Evolutionary conservation across 2,888 invertebrate genomes (phyloP).

Genomic region (Ormyrus rosae): DNA sequence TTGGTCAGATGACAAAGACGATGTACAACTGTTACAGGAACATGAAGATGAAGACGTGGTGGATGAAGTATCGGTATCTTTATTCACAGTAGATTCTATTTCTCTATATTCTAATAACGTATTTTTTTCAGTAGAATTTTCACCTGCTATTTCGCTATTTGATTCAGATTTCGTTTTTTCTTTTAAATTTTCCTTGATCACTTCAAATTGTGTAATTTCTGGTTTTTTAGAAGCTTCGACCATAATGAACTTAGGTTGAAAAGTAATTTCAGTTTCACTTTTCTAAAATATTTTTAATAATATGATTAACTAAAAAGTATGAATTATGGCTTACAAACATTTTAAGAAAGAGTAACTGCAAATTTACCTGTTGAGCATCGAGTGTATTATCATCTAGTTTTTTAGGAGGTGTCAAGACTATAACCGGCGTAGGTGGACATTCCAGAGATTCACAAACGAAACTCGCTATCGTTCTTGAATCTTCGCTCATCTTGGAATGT

Average conservation of each 20-base stretch:
- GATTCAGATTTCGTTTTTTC: background rate
- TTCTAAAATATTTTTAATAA: constrained; percentile 3
- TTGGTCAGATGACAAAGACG: background rate
- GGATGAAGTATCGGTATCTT: constrained; percentile 10
- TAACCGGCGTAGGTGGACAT: constrained; percentile 46
- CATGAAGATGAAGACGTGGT: constrained; percentile 15
- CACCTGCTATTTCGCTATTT: background rate
- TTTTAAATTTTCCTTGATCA: constrained; percentile 48
- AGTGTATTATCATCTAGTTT: background rate
- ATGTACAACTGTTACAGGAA: background rate
- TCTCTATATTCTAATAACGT: background rate
- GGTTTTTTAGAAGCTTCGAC: constrained; percentile 18
- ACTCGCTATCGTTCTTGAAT: constrained; percentile 31
- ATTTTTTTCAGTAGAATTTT: background rate
- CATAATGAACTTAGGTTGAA: background rate
- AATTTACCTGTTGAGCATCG: constrained; percentile 13
- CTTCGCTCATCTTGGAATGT: constrained; percentile 31
- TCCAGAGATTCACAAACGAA: constrained; percentile 31
- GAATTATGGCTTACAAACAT: no score
- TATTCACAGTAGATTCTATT: background rate
- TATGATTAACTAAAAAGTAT: no score
- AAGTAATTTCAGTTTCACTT: background rate
- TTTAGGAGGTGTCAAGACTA: constrained; percentile 43
- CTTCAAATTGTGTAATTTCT: constrained; percentile 53
- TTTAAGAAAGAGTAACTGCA: no score